phyloP scores from a whole-genome alignment of 2,113 vertebrate species.

The Spheniscus mendiculus region DNA sequence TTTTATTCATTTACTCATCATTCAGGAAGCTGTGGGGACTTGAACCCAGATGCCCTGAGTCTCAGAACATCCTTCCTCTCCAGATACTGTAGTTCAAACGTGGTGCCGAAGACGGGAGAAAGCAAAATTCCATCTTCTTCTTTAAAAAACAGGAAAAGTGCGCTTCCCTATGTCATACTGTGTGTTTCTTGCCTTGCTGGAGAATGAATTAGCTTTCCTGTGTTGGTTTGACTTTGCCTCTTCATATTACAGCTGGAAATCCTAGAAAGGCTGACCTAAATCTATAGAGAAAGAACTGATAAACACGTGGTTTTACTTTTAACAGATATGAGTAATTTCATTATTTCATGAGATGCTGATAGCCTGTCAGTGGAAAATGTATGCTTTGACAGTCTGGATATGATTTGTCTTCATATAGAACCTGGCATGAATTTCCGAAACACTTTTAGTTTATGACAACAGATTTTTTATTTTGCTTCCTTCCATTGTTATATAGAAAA shows the following conservation, averaged over 20 bases:
- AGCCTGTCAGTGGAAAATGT: background rate
- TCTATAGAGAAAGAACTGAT: background rate
- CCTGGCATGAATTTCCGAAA: slow-evolving; percentile 37
- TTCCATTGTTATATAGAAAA: slow-evolving; percentile 53
- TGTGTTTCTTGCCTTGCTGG: background rate
- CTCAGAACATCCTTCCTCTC: slow-evolving; percentile 36
- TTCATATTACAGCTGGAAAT: background rate
- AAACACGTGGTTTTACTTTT: background rate
- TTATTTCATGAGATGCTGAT: background rate
- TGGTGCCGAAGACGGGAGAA: background rate
- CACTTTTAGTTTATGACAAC: background rate
- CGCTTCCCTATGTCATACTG: background rate
- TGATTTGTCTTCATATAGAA: slow-evolving; percentile 31
- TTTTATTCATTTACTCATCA: background rate
- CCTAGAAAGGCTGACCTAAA: background rate
- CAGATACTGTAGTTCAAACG: background rate
- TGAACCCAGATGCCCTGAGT: background rate
- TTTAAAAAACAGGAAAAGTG: slow-evolving; percentile 9
- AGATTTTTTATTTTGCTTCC: slow-evolving; percentile 32
- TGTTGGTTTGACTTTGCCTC: background rate
- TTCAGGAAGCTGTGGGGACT: background rate
- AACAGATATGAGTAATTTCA: background rate
- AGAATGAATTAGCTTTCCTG: background rate
- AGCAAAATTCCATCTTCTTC: background rate
- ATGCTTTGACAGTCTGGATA: background rate